Percentiles rank a stretch among this genome's conserved stretches.
Conservation (phyloP, 2,797 vertebrate genomes). For the Rhodeus uyekii region DNA sequence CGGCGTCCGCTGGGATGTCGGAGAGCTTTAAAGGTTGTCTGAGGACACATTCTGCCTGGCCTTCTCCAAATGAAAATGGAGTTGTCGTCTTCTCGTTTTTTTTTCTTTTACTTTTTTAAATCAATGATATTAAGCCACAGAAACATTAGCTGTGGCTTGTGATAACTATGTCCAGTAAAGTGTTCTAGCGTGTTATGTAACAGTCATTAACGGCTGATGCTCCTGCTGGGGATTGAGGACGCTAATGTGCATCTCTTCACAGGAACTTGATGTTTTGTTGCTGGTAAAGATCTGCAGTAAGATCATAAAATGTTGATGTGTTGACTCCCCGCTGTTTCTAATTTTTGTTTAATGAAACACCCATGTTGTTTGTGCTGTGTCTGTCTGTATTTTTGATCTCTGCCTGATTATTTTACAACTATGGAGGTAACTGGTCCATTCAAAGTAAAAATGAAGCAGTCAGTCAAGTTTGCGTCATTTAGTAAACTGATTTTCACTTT, state of each 20-base stretch:
- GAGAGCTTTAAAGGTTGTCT: constrained; percentile 28
- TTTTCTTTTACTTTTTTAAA: constrained; percentile 16
- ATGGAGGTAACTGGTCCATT: too few species aligned
- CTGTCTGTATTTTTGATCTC: background rate
- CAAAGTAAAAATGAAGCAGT: too few species aligned
- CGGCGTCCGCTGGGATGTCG: constrained; percentile 17
- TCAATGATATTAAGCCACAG: constrained; percentile 24
- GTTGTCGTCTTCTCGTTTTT: background rate
- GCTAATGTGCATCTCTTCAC: constrained; percentile 9
- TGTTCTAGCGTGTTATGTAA: constrained; percentile 19
- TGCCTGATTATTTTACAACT: too few species aligned
- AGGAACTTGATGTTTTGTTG: constrained; percentile 20
- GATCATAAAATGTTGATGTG: constrained; percentile 20
- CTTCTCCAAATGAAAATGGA: constrained; percentile 18
- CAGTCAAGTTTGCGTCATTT: too few species aligned
- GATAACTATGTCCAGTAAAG: constrained; percentile 27
- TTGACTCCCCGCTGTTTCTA: constrained; percentile 4
- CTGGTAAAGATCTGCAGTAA: constrained; percentile 4
- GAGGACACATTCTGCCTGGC: constrained; percentile 20
- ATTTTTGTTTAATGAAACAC: constrained; percentile 22
- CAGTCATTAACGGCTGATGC: constrained; percentile 3
- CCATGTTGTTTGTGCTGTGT: background rate
- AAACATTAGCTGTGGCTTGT: constrained; percentile 26
- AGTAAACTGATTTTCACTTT: too few species aligned
- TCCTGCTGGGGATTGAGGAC: constrained; percentile 11